A percentile compares a stretch with the other conserved stretches of the same genome.
Conservation (phyloP, 1,140 invertebrate genomes). For the Bombus huntii region DNA sequence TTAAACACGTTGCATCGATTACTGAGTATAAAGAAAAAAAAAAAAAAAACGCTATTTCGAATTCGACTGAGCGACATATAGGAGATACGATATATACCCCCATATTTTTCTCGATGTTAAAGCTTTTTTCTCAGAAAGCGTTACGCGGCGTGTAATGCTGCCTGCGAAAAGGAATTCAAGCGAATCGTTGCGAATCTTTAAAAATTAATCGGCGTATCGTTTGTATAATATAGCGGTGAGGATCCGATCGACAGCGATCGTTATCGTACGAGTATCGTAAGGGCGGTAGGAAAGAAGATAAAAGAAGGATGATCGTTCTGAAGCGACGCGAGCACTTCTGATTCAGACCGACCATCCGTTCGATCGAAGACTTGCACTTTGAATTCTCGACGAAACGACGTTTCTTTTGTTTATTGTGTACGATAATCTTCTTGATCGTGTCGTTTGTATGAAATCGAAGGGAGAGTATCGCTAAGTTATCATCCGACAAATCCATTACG, state of each 20-base stretch:
- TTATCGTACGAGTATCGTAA: conserved; percentile 51
- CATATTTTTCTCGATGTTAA: conserved; percentile 82
- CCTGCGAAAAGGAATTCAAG: conserved; percentile 42
- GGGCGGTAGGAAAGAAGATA: neutral
- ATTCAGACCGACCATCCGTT: neutral
- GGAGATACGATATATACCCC: conserved; percentile 73
- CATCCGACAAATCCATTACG: neutral
- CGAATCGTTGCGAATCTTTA: conserved; percentile 48
- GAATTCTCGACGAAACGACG: conserved; percentile 7
- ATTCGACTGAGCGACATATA: conserved; percentile 78
- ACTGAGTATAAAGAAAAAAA: conserved; percentile 58
- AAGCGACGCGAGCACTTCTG: conserved; percentile 3
- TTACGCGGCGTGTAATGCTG: conserved; percentile 56
- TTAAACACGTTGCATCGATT: conserved; percentile 66
- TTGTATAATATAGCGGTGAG: conserved; percentile 37
- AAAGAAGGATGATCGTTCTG: conserved; percentile 9
- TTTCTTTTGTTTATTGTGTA: neutral
- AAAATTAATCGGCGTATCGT: conserved; percentile 49
- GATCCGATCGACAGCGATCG: conserved; percentile 34
- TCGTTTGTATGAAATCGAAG: neutral
- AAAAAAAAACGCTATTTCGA: conserved; percentile 72
- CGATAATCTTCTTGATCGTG: neutral
- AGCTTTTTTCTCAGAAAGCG: conserved; percentile 78
- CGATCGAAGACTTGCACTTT: neutral
- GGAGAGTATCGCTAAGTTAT: neutral